phyloP scores from a whole-genome alignment of 1,140 invertebrate genomes.

The Cyclargus thomasi region DNA sequence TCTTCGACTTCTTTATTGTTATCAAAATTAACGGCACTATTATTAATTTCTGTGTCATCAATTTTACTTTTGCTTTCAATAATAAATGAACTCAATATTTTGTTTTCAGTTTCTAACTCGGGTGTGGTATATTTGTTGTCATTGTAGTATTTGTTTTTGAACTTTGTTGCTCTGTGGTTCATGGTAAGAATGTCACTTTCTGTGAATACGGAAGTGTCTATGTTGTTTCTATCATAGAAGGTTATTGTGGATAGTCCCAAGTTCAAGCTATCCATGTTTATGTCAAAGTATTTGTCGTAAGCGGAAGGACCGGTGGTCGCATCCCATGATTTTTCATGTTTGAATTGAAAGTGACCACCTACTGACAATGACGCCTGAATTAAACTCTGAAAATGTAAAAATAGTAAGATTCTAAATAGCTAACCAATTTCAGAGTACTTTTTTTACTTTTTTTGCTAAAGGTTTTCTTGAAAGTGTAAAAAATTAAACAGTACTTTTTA shows the following conservation, averaged over 20 bases:
- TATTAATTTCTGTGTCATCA: conserved; percentile 19
- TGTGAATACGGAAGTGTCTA: conserved; percentile 50
- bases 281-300: conserved; percentile 68
- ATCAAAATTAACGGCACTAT: conserved; percentile 21
- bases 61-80: conserved; percentile 19
- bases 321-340: conserved; percentile 73
- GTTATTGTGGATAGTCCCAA: conserved; percentile 55
- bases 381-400: conserved; percentile 45
- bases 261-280: conserved; percentile 57
- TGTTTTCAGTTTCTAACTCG: conserved; percentile 49
- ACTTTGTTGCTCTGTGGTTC: conserved; percentile 58
- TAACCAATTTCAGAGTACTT: no score
- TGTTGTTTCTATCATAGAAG: conserved; percentile 62
- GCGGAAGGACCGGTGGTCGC: conserved; percentile 42
- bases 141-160: conserved; percentile 66
- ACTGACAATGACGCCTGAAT: conserved; percentile 55
- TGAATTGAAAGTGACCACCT: conserved; percentile 73
- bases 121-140: conserved; percentile 53
- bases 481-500: no score
- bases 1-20: conserved; percentile 16
- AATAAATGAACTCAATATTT: conserved; percentile 35
- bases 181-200: conserved; percentile 57
- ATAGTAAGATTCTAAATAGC: background rate
- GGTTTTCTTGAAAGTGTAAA: no score
- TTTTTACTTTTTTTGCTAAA: no score